Percentiles rank a stretch among this genome's conserved stretches.
Evolutionary conservation across 1,140 invertebrate species (phyloP).

Genomic region (Halictus rubicundus): DNA sequence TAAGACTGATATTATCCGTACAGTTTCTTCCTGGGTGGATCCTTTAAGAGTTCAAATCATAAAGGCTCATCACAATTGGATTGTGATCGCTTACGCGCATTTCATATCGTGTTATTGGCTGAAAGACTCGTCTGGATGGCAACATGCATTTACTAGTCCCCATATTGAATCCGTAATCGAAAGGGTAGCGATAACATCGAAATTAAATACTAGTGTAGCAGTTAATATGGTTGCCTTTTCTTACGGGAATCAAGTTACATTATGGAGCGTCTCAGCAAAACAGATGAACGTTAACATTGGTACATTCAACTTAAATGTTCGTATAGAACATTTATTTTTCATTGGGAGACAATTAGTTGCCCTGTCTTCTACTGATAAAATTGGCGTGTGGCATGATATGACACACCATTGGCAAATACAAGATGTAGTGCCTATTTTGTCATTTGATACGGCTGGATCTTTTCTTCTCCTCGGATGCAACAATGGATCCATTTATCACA

Average conservation of each 20-base stretch:
- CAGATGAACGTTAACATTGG: constrained; percentile 90
- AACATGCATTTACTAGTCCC: constrained; percentile 95
- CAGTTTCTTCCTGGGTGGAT: constrained; percentile 88
- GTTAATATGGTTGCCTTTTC: constrained; percentile 95
- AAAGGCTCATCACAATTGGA: constrained; percentile 98
- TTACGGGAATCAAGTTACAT: constrained; percentile 89
- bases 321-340: constrained; percentile 97
- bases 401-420: constrained; percentile 99
- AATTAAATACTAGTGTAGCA: constrained; percentile 86
- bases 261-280: constrained; percentile 94
- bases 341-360: constrained; percentile 98
- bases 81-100: constrained; percentile 97
- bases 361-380: constrained; percentile 95
- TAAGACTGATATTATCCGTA: constrained; percentile 32
- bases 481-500: constrained; percentile 98
- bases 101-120: constrained; percentile 97
- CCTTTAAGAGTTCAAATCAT: constrained; percentile 95
- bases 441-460: constrained; percentile 97
- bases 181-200: constrained; percentile 96
- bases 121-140: constrained; percentile 98
- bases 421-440: constrained; percentile 96
- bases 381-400: constrained; percentile 99
- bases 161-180: constrained; percentile 95
- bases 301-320: constrained; percentile 94
- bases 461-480: constrained; percentile 96